Base-by-base conservation (phyloP, 2,113 vertebrate genomes). In the Erinaceus europaeus region DNA sequence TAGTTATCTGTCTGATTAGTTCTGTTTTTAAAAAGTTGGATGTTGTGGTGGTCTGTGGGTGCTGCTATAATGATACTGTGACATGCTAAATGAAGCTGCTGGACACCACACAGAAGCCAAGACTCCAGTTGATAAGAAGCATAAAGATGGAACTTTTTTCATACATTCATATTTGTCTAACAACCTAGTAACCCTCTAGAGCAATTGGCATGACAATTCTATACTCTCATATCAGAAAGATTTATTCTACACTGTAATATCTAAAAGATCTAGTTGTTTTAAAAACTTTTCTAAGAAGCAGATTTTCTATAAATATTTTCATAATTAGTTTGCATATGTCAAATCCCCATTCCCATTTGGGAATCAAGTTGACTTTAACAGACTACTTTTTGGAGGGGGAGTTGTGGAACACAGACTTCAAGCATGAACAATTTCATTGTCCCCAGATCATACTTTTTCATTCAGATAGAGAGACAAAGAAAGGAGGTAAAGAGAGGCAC, bases 321-420 rank as follows among this genome's bases (percentile, higher is more conserved):
- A 50, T n/a, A 40, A 64, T 46, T 80, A 17, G 6, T 77, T 73
- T 89, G 10, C 50, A 36, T 61, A 25, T 65, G 40, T 67, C 32
- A 53, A 53, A 53, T 21, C 3, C 9, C 59, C 7, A 46, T 68
- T 68, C n/a, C 21, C 46, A 73, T 64, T 40, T 52, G 64, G n/a
- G 67, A 90, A 76, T 23, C 80, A 83, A 72, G 25, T 25, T 52
- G n/a, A n/a, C n/a, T n/a, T n/a, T n/a, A n/a, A n/a, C n/a, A n/a
- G n/a, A n/a, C n/a, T n/a, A n/a, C n/a, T n/a, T n/a, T n/a, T n/a
- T n/a, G n/a, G n/a, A n/a, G n/a, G n/a, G n/a, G n/a, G n/a, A n/a
- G n/a, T n/a, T n/a, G n/a, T n/a, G n/a, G n/a, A n/a, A n/a, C n/a
- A n/a, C n/a, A n/a, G n/a, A n/a, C n/a, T n/a, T n/a, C n/a, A n/a